Conservation (phyloP, 1,140 invertebrate species). For the Aphidius ervi region DNA sequence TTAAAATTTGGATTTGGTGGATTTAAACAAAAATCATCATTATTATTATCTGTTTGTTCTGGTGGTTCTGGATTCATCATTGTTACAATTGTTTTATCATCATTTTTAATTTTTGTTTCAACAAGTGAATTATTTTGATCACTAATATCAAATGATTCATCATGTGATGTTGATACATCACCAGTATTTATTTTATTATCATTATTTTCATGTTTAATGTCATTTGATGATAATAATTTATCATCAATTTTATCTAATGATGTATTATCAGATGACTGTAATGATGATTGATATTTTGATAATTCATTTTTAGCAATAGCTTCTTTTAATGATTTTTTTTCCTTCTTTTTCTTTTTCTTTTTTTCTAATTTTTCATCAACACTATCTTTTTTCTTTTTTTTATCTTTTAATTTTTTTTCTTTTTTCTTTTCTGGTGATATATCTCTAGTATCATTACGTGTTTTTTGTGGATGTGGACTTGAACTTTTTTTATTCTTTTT, state of each 20-base stretch:
- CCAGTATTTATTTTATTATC: conserved; percentile 20
- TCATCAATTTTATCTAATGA: conserved; percentile 8
- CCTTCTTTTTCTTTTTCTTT: conserved; percentile 55
- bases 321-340: conserved; percentile 50
- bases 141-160: conserved; percentile 10
- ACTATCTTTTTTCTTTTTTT: conserved; percentile 54
- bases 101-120: conserved; percentile 13
- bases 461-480: conserved; percentile 40
- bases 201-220: conserved; percentile 25
- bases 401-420: conserved; percentile 45
- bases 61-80: conserved; percentile 48
- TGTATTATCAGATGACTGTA: conserved; percentile 20
- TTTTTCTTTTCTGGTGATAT: conserved; percentile 44
- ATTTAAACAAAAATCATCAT: conserved; percentile 39
- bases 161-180: not conserved
- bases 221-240: conserved; percentile 21
- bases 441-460: conserved; percentile 39
- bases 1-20: conserved; percentile 50
- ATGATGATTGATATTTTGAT: conserved; percentile 16
- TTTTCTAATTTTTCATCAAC: conserved; percentile 54
- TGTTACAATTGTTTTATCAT: conserved; percentile 32
- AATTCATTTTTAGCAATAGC: conserved; percentile 48
- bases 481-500: conserved; percentile 41
- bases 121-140: not conserved
- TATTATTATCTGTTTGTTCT: conserved; percentile 28